Conservation (phyloP, 2,888 invertebrate species). For the Himalopsyche kuldschensis region DNA sequence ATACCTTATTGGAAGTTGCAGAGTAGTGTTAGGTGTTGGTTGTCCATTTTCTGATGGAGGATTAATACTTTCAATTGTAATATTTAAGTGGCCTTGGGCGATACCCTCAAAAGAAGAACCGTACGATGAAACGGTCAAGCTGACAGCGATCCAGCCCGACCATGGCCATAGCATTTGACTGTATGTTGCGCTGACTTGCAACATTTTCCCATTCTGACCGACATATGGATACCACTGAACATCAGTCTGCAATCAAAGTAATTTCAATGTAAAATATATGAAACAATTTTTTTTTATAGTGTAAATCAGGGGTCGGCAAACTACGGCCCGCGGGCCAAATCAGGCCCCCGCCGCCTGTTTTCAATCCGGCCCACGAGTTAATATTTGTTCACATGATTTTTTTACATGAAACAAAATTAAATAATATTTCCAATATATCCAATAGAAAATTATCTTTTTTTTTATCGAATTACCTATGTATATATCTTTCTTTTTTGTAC, state of each 20-base stretch:
- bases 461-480: no score
- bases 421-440: no score
- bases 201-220: slow-evolving; percentile 74
- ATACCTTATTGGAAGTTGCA: slow-evolving; percentile 56
- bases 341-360: no score
- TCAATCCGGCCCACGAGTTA: no score
- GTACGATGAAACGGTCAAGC: slow-evolving; percentile 57
- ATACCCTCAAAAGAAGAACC: slow-evolving; percentile 60
- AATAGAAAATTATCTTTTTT: no score
- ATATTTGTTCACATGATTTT: no score
- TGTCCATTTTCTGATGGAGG: slow-evolving; percentile 63
- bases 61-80: slow-evolving; percentile 81
- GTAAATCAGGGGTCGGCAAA: no score
- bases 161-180: slow-evolving; percentile 92
- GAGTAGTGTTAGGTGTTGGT: slow-evolving; percentile 53
- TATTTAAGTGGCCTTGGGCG: slow-evolving; percentile 78
- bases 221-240: slow-evolving; percentile 89
- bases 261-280: background rate
- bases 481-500: no score
- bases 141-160: slow-evolving; percentile 92
- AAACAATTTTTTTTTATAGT: slow-evolving; percentile 44
- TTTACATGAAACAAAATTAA: no score
- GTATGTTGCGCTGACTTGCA: slow-evolving; percentile 77
- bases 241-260: slow-evolving; percentile 49
- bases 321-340: no score